Base-by-base conservation (phyloP, 2,888 invertebrate genomes). In the Hirtodrosophila alboralis region DNA sequence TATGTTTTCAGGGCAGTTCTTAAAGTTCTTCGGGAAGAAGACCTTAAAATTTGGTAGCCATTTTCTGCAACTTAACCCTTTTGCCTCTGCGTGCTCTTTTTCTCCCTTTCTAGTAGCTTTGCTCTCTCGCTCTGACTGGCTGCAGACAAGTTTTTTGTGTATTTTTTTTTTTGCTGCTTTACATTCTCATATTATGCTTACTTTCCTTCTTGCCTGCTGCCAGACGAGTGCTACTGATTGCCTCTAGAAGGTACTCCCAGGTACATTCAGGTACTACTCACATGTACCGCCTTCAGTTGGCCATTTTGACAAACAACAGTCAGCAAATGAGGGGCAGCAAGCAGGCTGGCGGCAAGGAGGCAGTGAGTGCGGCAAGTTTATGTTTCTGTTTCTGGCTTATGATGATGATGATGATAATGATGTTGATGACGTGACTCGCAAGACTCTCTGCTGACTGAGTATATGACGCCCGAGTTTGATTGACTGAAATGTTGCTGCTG, bases 341-440 rank as follows among this genome's bases (percentile, higher is more conserved):
- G 41, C 14, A 21, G 33, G 38, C n/a, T n/a, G n/a, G n/a, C n/a
- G n/a, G n/a, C n/a, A n/a, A 30, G 14, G 12, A 33, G 9, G 51
- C 41, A n/a, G 31, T 14, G 18, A n/a, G n/a, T 13, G 26, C 5
- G 43, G 49, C 59, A 48, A 69, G 53, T 63, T 63, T 51, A 34
- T 61, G 28, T 52, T 54, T 54, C 54, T 61, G 26, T 60, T 52
- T 18, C 34, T 44, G 34, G 10, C 23, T 26, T 49, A 28, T 41
- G 56, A 31, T 52, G 45, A 49, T 51, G 74, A 36, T 63, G 65
- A 67, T 71, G 73, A n/a, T n/a, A n/a, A n/a, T n/a, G n/a, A n/a
- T n/a, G n/a, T 72, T 58, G 73, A 78, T 78, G 83, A 80, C 80
- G 76, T 77, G 76, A 80, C 77, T 68, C 73, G 60, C 53, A 56